These are phyloP conservation scores for Aphidoletes aphidimyza DNA, from an alignment of 2,888 invertebrate species.

Conservation along the genomic window DNA sequence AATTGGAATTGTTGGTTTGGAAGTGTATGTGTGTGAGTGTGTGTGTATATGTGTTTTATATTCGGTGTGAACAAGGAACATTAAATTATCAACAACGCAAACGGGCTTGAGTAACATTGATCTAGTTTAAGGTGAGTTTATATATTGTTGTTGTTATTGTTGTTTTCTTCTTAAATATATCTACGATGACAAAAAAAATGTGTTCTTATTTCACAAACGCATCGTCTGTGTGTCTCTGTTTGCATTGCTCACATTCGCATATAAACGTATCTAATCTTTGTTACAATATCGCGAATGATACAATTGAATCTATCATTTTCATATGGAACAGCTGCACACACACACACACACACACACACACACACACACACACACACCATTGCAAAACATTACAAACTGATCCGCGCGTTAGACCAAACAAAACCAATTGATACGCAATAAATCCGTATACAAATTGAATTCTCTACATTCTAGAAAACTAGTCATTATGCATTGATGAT, in stretches of 20 bases:
- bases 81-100: background rate
- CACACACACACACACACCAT: too few species aligned
- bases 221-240: background rate
- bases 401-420: background rate
- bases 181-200: background rate
- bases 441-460: slow-evolving; percentile 17
- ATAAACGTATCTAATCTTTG: too few species aligned
- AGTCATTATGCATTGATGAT: background rate
- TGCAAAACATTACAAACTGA: background rate
- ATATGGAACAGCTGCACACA: too few species aligned
- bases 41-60: background rate
- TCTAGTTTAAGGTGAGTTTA: background rate
- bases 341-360: too few species aligned
- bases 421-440: slow-evolving; percentile 13
- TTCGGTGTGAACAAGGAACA: slow-evolving; percentile 43
- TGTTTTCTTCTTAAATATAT: too few species aligned
- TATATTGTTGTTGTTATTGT: background rate
- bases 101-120: slow-evolving; percentile 1
- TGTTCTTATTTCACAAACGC: background rate
- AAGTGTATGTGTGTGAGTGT: background rate
- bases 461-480: slow-evolving; percentile 21
- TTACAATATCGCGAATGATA: too few species aligned
- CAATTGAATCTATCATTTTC: too few species aligned
- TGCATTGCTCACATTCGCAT: too few species aligned
- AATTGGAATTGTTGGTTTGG: too few species aligned